Conservation (phyloP, 2,888 invertebrate species). For the Plebejus anna region DNA sequence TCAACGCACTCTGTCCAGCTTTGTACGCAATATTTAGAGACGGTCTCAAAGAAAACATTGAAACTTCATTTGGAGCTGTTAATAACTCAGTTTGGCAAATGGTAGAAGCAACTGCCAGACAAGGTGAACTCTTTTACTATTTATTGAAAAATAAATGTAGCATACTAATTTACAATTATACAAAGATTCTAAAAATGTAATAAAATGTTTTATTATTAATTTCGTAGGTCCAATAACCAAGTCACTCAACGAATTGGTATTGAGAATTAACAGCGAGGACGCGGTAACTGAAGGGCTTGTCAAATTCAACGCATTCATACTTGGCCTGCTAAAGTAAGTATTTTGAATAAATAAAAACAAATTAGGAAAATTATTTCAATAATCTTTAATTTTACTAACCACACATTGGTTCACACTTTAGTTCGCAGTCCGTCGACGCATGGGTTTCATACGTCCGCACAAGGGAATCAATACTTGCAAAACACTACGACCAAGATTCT, state of each 20-base stretch:
- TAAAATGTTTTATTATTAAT: neutral
- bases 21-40: constrained; percentile 91
- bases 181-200: too few species aligned
- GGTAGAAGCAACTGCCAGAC: constrained; percentile 92
- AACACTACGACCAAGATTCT: constrained; percentile 88
- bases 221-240: constrained; percentile 86
- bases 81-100: constrained; percentile 94
- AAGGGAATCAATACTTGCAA: constrained; percentile 88
- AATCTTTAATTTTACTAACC: neutral
- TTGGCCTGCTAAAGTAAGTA: constrained; percentile 91
- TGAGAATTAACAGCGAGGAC: constrained; percentile 90
- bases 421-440: constrained; percentile 91
- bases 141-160: neutral
- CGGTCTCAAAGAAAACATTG: constrained; percentile 88
- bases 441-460: constrained; percentile 93
- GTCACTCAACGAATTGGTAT: constrained; percentile 89
- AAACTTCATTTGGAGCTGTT: constrained; percentile 92
- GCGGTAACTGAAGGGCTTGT: constrained; percentile 90
- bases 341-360: constrained; percentile 12
- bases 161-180: neutral
- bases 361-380: neutral
- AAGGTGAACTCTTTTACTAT: constrained; percentile 69
- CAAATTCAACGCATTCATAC: constrained; percentile 93
- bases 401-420: too few species aligned
- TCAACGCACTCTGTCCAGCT: constrained; percentile 89